Percentiles rank a stretch among this genome's conserved stretches.
phyloP scores from a whole-genome alignment of 2,797 vertebrate species.

The Melanotaenia maccullochi region DNA sequence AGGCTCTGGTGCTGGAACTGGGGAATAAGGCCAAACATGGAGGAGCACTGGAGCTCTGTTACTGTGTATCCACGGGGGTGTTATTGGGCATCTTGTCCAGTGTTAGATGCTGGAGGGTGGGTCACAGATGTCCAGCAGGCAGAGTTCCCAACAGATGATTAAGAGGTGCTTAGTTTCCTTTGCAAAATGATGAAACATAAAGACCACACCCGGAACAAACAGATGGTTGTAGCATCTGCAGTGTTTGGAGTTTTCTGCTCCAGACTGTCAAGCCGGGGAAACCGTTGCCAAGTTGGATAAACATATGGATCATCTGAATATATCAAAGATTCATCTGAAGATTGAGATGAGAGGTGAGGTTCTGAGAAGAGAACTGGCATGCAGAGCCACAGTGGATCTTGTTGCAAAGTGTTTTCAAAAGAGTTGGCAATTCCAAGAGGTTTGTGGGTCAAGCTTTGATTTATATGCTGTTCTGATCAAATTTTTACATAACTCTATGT shows the following conservation, averaged over 20 bases:
- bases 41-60: conserved; percentile 29
- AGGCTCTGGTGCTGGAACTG: conserved; percentile 21
- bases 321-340: background rate
- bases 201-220: conserved; percentile 12
- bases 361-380: conserved; percentile 2
- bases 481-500: background rate
- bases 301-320: conserved; percentile 3
- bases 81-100: conserved; percentile 25
- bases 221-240: conserved; percentile 15
- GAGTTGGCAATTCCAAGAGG: background rate
- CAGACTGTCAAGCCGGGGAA: conserved; percentile 18
- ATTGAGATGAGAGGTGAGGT: background rate
- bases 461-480: conserved; percentile 9
- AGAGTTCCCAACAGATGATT: conserved; percentile 16
- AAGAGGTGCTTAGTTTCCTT: background rate
- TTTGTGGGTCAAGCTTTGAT: conserved; percentile 33
- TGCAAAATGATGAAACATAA: conserved; percentile 9
- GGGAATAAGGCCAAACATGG: conserved; percentile 6
- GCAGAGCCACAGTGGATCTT: background rate
- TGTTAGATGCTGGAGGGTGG: conserved; percentile 24
- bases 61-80: conserved; percentile 34
- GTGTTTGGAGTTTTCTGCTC: background rate
- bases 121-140: conserved; percentile 26
- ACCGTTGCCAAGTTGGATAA: conserved; percentile 8
- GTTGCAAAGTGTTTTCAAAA: conserved; percentile 5